These are phyloP conservation scores for Apomyelois bistriatella DNA, from an alignment of 2,888 invertebrate genomes.

Conservation along the genomic window DNA sequence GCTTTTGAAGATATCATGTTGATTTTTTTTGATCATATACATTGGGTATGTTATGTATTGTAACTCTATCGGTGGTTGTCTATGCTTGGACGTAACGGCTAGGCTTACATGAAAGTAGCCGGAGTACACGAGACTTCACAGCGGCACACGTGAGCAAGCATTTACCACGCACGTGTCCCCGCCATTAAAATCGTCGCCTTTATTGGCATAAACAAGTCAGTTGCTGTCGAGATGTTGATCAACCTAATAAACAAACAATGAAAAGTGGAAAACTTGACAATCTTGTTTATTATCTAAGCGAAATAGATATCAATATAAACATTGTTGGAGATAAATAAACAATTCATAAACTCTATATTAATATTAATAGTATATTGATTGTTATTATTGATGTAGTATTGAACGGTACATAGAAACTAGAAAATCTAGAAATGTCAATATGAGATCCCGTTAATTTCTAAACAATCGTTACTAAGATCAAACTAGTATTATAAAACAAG, in stretches of 20 bases:
- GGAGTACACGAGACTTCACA: conserved; percentile 17
- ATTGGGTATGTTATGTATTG: too few relatives aligned
- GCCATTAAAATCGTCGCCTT: conserved; percentile 15
- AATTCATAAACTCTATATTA: too few relatives aligned
- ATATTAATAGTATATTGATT: too few relatives aligned
- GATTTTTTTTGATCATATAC: too few relatives aligned
- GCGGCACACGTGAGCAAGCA: conserved; percentile 19
- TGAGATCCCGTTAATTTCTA: neutral
- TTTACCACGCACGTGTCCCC: conserved; percentile 11
- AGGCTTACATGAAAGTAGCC: neutral
- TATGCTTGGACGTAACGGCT: neutral
- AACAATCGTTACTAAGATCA: conserved; percentile 22
- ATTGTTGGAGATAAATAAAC: too few relatives aligned
- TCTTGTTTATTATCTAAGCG: too few relatives aligned
- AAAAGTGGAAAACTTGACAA: neutral
- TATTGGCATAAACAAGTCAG: conserved; percentile 9
- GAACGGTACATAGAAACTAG: neutral
- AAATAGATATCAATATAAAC: too few relatives aligned
- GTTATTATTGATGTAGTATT: too few relatives aligned
- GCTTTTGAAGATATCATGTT: too few relatives aligned
- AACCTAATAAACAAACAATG: neutral
- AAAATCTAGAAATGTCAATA: neutral
- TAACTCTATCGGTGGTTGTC: too few relatives aligned
- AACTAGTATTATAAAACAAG: conserved; percentile 38
- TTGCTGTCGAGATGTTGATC: neutral